A percentile compares a stretch with the other conserved stretches of the same genome.
phyloP scores from a whole-genome alignment of 2,797 vertebrate species.

The Meda fulgida region DNA sequence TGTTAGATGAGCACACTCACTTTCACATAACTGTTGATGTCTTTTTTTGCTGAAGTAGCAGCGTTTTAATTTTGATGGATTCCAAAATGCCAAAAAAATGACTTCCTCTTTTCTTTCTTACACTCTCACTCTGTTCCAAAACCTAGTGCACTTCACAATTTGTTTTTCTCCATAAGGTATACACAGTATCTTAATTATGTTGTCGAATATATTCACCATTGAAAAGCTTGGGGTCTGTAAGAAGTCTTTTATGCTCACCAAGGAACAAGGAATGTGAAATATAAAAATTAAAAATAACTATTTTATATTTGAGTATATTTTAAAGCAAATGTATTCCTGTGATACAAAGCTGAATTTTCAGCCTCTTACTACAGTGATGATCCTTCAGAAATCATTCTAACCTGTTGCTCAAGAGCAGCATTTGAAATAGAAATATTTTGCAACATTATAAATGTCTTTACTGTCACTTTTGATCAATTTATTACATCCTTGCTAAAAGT shows the following conservation, averaged over 20 bases:
- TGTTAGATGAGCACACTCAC: neutral
- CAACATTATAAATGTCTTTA: neutral
- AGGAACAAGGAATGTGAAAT: neutral
- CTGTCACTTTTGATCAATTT: neutral
- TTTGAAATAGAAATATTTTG: neutral
- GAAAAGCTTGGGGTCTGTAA: neutral
- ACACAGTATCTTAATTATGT: neutral
- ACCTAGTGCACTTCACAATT: neutral
- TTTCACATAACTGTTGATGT: conserved; percentile 16
- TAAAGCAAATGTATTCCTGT: neutral
- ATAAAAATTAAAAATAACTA: neutral
- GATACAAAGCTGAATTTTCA: neutral
- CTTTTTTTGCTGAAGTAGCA: neutral
- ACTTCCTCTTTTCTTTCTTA: neutral
- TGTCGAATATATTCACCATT: neutral
- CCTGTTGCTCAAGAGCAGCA: neutral
- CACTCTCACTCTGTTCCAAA: neutral
- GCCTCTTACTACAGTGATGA: neutral
- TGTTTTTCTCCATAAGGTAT: neutral
- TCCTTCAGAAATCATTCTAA: neutral
- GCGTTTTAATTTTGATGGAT: conserved; percentile 23
- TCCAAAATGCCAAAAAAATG: neutral
- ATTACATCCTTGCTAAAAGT: neutral
- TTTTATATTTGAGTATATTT: neutral
- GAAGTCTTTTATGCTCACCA: neutral